A percentile compares a stretch with the other conserved stretches of the same genome.
Conservation (phyloP, 2,888 invertebrate genomes). For the Incurvaria masculella region DNA sequence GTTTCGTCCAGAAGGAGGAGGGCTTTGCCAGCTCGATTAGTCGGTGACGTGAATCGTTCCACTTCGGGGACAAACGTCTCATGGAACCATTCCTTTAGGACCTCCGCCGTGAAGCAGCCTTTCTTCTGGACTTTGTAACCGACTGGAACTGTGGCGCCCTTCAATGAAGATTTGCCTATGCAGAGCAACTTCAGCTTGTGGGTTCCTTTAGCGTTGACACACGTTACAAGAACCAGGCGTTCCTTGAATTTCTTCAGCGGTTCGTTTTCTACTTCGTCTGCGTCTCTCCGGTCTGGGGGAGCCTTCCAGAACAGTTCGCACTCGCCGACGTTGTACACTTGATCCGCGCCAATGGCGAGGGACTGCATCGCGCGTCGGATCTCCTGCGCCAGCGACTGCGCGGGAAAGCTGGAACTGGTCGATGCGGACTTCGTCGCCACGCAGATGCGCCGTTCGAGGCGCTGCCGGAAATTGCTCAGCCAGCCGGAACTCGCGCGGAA, state of each 20-base stretch:
- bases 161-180: conserved; percentile 12
- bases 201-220: conserved; percentile 15
- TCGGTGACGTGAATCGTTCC: conserved; percentile 10
- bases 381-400: conserved; percentile 4
- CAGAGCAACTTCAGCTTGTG: conserved; percentile 17
- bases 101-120: conserved; percentile 7
- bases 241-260: conserved; percentile 11
- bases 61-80: conserved; percentile 15
- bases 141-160: conserved; percentile 13
- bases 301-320: conserved; percentile 18
- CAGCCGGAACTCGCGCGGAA: conserved; percentile 13
- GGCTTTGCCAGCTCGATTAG: conserved; percentile 16
- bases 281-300: conserved; percentile 14
- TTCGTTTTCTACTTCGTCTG: conserved; percentile 10
- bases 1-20: conserved; percentile 17
- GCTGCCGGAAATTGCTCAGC: conserved; percentile 11
- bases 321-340: conserved; percentile 17
- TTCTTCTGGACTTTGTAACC: conserved; percentile 15
- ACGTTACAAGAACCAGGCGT: conserved; percentile 14
- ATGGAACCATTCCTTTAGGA: conserved; percentile 16
- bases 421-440: conserved; percentile 5
- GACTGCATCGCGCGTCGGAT: conserved; percentile 9
- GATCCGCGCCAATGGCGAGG: conserved; percentile 9
- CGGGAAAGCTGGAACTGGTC: conserved; percentile 7
- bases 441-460: conserved; percentile 3